Percentiles rank a stretch among this genome's conserved stretches.
Evolutionary conservation across 2,888 invertebrate genomes (phyloP).

Genomic region (Meteorus colon): DNA sequence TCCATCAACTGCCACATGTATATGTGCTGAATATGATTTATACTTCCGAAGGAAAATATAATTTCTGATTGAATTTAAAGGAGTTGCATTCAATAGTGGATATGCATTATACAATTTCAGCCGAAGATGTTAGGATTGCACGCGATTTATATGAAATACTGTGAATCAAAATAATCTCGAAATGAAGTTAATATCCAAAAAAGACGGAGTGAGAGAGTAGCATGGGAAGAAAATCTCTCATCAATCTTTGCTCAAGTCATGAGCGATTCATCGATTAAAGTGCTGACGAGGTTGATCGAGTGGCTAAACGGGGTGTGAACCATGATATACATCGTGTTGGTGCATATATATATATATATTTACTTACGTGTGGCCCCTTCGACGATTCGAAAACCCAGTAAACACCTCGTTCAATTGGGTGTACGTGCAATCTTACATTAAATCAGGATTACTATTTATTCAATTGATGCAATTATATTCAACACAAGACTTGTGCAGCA

Average conservation of each 20-base stretch:
- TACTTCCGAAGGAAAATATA: too few species aligned
- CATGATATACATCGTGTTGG: background rate
- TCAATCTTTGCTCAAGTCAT: slow-evolving; percentile 23
- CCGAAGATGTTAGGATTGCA: too few species aligned
- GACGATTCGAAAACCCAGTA: slow-evolving; percentile 9
- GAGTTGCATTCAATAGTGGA: too few species aligned
- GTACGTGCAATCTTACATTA: slow-evolving; percentile 2
- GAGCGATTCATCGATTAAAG: slow-evolving; percentile 34
- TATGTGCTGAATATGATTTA: background rate
- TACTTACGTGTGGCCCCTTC: background rate
- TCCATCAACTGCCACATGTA: background rate
- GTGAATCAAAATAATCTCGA: too few species aligned
- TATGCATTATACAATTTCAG: too few species aligned
- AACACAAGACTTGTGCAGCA: background rate
- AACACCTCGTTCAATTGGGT: slow-evolving; percentile 4
- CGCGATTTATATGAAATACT: too few species aligned
- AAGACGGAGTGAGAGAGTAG: background rate
- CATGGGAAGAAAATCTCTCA: background rate
- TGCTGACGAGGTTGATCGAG: slow-evolving; percentile 4
- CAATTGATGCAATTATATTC: slow-evolving; percentile 44
- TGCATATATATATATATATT: background rate
- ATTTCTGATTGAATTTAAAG: too few species aligned
- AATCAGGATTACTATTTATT: slow-evolving; percentile 44
- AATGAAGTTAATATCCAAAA: background rate
- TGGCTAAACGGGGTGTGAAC: slow-evolving; percentile 15